Base-by-base conservation (phyloP, 2,797 vertebrate species). In the Cygnus olor region DNA sequence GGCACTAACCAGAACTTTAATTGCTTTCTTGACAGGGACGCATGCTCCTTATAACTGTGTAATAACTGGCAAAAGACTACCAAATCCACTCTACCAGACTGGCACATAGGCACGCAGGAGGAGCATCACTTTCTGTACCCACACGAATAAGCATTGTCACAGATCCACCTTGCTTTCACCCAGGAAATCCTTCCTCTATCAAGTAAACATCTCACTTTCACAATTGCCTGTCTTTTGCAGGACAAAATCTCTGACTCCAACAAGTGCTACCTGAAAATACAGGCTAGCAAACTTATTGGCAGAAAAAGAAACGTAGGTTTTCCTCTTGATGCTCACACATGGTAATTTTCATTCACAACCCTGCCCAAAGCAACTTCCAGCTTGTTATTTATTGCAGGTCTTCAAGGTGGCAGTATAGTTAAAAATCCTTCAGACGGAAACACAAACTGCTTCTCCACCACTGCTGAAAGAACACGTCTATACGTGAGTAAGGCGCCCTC, bases 401-500 rank as follows among this genome's bases (percentile, higher is more conserved):
- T 69, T 38, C 32, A 36, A 51, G 27, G 64, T 16, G 40, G n/a
- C 60, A 61, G 56, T 3, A 18, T 21, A 54, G 70, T 25, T 72
- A 80, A 64, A 68, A 81, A 47, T 13, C 53, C 49, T 30, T 61
- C 47, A 49, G 83, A 65, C 27, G 18, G 18, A 76, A 64, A 60
- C 18, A 24, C 10, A 5, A n/a, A 40, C 2, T 2, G 69, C 47
- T 79, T 25, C 54, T 42, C 17, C 17, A 13, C 16, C 12, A 9
- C 11, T 11, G 51, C 57, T 27, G 21, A 68, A 44, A 57, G 28
- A 56, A 40, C 65, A 20, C 74, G 40, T 24, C 73, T 27, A 30
- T 9, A 13, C 44, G 2, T 4, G 73, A 93, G 87, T 74, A 38
- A 74, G 95, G 91, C 45, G 17, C 93, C 94, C 96, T 94, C 92